Evolutionary conservation across 2,797 vertebrate genomes (phyloP), one percentile per base, ranked within the genome.

Genomic region (Sciurus vulgaris): DNA sequence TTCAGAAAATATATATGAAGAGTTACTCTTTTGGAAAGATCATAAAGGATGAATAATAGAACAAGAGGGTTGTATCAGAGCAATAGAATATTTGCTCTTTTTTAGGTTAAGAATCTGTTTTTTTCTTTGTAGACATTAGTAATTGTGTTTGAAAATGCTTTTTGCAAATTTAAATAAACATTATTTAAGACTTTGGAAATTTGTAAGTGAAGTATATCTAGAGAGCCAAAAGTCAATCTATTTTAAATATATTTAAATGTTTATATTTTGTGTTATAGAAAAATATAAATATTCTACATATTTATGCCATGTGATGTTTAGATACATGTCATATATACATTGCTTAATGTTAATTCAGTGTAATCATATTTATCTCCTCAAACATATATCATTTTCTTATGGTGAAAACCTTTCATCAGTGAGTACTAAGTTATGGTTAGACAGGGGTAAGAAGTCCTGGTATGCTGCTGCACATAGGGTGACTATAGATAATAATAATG

Each of bases 91-190:
- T 95, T 73, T 70, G 69, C 61, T 69, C n/a, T 69, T 78, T 88
- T 86, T 67, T 72, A 81, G 33, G 41, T 72, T 41, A 93, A 89
- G 28, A 61, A 87, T 76, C 17, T 85, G 2, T 7, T 28, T 85
- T 85, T 94, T 93, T 81, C 26, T 84, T 65, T 86, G 61, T 89
- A 76, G 96, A 73, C 28, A 73, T 47, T 47, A 47, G 44, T 47
- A 47, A 47, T 47, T 47, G 44, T 47, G 44, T 47, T 47, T 47
- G 44, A 47, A 47, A 47, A 47, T 47, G 44, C 44, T 7, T 47
- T 47, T 47, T 47, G 44, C 44, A 47, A 47, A 47, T 47, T 47
- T 47, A 47, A 47, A 47, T 47, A 47, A 47, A 47, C 44, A 47
- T 47, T 47, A 47, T 47, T 47, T 47, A 47, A 76, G 96, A 73